Evolutionary conservation across 2,113 vertebrate genomes (phyloP), one percentile per base, ranked within the genome.

Genomic region (Odontesthes bonariensis): DNA sequence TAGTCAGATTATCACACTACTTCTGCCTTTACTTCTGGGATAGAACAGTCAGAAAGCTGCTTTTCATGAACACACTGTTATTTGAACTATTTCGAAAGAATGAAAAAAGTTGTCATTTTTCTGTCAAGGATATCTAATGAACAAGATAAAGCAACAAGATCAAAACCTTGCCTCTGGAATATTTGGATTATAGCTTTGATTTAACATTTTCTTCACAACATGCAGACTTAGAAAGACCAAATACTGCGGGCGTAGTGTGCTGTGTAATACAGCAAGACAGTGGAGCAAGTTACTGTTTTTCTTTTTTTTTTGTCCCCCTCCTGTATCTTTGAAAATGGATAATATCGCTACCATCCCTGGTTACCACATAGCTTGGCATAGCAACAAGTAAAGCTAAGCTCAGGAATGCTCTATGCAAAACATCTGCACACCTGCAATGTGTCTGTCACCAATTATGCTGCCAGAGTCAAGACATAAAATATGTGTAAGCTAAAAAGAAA

Each of bases 371-470:
- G 63, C 38, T 55, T 61, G 72, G 69, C 60, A 65, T 69, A 64
- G 64, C 72, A 65, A 81, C 17, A 16, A 27, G 69, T 11, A 1
- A 54, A 51, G 46, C 78, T 51, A n/a, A 73, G 67, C 60, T 59
- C 51, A 1, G 46, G 54, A 49, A 22, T 47, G 63, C 42, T 68
- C 22, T 5, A 20, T 68, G 66, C 62, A 69, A 84, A 69, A 86
- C 51, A 82, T 33, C 54, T 69, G 54, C 42, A 67, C 52, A 65
- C 64, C 80, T 83, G 44, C 76, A 70, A 62, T 64, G 44, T 76
- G 75, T 68, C 74, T 83, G 71, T 59, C 77, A 81, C 76, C 81
- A 86, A 82, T 77, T 76, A 78, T 40, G 40, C 27, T 54, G 69
- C 44, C 0, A 8, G 23, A 54, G 72, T 74, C 8, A 10, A 51